phyloP scores from a whole-genome alignment of 1,140 invertebrate genomes.

The Acromyrmex echinatior region DNA sequence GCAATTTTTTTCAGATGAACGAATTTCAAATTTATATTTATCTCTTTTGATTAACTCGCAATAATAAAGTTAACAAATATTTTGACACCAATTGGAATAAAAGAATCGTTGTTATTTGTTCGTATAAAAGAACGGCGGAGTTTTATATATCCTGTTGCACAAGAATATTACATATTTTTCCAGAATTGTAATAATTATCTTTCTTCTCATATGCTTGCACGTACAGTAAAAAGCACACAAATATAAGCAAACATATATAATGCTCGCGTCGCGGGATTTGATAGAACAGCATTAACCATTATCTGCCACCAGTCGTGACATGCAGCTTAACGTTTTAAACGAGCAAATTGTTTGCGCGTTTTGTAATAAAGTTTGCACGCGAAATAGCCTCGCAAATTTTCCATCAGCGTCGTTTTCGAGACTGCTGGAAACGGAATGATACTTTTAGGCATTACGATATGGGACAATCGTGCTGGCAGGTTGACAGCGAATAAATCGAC shows the following conservation, averaged over 20 bases:
- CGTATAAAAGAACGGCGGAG: background rate
- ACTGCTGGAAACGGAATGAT: conserved; percentile 35
- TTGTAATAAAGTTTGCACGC: conserved; percentile 39
- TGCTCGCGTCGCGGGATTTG: background rate
- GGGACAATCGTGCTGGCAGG: conserved; percentile 58
- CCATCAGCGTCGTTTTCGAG: conserved; percentile 5
- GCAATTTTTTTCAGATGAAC: background rate
- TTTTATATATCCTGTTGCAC: background rate
- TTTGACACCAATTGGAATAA: background rate
- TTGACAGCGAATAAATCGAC: conserved; percentile 62
- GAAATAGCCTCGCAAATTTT: conserved; percentile 51
- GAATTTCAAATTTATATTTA: background rate
- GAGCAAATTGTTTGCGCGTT: conserved; percentile 43
- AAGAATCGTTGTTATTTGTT: conserved; percentile 11
- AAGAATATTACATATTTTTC: background rate
- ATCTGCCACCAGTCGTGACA: conserved; percentile 18
- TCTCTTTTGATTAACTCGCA: background rate
- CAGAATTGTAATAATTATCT: background rate
- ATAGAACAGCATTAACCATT: conserved; percentile 34
- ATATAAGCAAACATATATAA: background rate
- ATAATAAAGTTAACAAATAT: background rate
- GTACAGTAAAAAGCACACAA: background rate
- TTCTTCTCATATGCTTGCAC: background rate
- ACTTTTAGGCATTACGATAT: conserved; percentile 58
- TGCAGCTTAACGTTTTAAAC: conserved; percentile 26